Percentiles rank a stretch among this genome's conserved stretches.
Evolutionary conservation across 2,797 vertebrate species (phyloP).

Genomic region (Enteromius treurensis): DNA sequence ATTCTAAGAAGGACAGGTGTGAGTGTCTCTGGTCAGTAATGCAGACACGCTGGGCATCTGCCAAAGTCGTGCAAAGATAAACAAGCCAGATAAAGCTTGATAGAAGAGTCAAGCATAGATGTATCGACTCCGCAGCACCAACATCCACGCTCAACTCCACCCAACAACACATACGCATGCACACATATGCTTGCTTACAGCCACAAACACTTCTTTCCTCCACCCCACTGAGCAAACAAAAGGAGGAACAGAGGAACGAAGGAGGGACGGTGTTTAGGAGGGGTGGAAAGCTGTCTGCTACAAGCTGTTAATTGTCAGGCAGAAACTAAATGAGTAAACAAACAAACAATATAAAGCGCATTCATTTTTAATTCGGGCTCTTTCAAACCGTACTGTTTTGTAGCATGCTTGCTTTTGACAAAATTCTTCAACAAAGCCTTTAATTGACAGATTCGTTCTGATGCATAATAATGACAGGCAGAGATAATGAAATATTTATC

Average conservation of each 20-base stretch:
- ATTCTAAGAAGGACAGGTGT: slow-evolving; percentile 56
- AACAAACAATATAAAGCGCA: slow-evolving; percentile 45
- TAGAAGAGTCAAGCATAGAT: slow-evolving; percentile 58
- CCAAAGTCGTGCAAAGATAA: slow-evolving; percentile 54
- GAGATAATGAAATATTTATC: slow-evolving; percentile 50
- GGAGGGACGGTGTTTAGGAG: slow-evolving; percentile 25
- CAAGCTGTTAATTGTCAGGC: slow-evolving; percentile 63
- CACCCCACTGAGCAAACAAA: slow-evolving; percentile 62
- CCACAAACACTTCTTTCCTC: slow-evolving; percentile 56
- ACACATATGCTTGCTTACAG: slow-evolving; percentile 63
- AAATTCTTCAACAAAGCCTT: slow-evolving; percentile 51
- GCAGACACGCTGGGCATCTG: slow-evolving; percentile 49
- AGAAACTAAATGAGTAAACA: slow-evolving; percentile 46
- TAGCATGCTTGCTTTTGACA: slow-evolving; percentile 23
- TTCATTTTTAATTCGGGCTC: slow-evolving; percentile 54
- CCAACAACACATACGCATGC: slow-evolving; percentile 47
- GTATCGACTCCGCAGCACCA: slow-evolving; percentile 56
- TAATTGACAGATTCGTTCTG: slow-evolving; percentile 44
- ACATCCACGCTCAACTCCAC: not conserved
- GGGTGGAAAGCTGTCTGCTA: slow-evolving; percentile 37
- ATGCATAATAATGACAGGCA: slow-evolving; percentile 45
- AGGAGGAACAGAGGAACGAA: slow-evolving; percentile 47
- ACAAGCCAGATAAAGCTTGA: slow-evolving; percentile 36
- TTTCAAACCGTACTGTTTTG: slow-evolving; percentile 41
- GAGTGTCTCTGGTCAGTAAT: slow-evolving; percentile 45